Conservation (phyloP, 2,888 invertebrate genomes). For the Drosophila pullipes region DNA sequence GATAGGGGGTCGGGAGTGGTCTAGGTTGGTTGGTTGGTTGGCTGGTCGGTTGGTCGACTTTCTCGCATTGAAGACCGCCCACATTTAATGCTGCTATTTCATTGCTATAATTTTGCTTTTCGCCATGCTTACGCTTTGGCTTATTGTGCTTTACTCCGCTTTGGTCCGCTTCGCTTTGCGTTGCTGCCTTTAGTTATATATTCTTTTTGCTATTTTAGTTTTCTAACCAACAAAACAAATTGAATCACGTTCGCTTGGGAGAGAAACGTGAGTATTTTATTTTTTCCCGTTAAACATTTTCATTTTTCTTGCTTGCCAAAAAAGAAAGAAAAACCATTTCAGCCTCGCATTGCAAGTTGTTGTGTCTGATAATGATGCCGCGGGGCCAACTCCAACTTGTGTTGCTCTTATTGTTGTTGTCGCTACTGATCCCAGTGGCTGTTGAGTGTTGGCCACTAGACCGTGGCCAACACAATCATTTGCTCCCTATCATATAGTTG, state of each 20-base stretch:
- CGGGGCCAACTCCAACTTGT: conserved; percentile 54
- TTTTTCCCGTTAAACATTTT: conserved; percentile 80
- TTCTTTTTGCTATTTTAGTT: conserved; percentile 76
- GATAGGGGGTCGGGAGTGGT: background rate
- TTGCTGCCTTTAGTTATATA: conserved; percentile 61
- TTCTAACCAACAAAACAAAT: conserved; percentile 82
- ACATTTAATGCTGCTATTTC: conserved; percentile 55
- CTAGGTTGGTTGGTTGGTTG: background rate
- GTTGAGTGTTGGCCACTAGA: conserved; percentile 63
- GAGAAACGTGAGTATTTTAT: conserved; percentile 82
- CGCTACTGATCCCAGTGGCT: conserved; percentile 42
- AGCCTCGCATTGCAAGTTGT: conserved; percentile 63
- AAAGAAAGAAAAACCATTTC: conserved; percentile 22
- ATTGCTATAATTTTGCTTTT: conserved; percentile 71
- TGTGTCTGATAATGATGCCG: conserved; percentile 75
- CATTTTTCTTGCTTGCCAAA: conserved; percentile 66
- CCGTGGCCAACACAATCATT: conserved; percentile 68
- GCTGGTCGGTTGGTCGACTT: conserved; percentile 6
- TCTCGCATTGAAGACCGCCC: conserved; percentile 14
- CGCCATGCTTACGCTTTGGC: conserved; percentile 51
- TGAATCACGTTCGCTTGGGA: conserved; percentile 82
- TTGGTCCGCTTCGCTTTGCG: conserved; percentile 35
- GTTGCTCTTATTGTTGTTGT: conserved; percentile 25
- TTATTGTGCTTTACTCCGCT: conserved; percentile 42
- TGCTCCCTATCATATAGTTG: conserved; percentile 38